A percentile compares a stretch with the other conserved stretches of the same genome.
Conservation (phyloP, 92 coral and sea anemone genomes). For the Meandrina meandrites region DNA sequence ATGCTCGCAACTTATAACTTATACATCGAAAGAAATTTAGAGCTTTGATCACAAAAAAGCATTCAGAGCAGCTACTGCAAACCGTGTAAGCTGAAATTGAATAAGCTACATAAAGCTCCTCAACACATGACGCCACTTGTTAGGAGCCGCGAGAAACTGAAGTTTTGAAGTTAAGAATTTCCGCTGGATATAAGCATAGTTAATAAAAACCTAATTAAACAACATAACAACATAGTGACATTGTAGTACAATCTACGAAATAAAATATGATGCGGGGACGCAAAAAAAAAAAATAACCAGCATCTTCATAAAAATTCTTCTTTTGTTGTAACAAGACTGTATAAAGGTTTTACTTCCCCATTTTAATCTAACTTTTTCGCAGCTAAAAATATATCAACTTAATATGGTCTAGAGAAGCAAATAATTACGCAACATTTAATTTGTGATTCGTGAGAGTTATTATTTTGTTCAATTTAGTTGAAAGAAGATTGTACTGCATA, state of each 20-base stretch:
- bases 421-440: background rate
- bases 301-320: background rate
- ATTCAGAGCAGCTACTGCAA: background rate
- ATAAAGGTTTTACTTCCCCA: background rate
- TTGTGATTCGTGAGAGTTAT: background rate
- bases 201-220: background rate
- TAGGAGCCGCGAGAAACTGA: background rate
- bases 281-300: background rate
- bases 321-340: background rate
- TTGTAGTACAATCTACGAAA: background rate
- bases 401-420: background rate
- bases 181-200: background rate
- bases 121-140: background rate
- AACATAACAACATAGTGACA: no score
- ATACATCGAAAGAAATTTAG: no score
- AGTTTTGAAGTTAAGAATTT: background rate
- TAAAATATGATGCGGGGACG: background rate
- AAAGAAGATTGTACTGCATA: background rate
- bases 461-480: background rate
- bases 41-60: no score
- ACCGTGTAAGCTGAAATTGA: background rate
- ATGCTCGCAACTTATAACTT: no score
- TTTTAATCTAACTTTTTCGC: background rate
- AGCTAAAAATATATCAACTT: background rate
- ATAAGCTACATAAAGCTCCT: background rate